Percentiles rank a stretch among this genome's conserved stretches.
Conservation (phyloP, 2,888 invertebrate genomes). For the Scaptomyza polygonia region DNA sequence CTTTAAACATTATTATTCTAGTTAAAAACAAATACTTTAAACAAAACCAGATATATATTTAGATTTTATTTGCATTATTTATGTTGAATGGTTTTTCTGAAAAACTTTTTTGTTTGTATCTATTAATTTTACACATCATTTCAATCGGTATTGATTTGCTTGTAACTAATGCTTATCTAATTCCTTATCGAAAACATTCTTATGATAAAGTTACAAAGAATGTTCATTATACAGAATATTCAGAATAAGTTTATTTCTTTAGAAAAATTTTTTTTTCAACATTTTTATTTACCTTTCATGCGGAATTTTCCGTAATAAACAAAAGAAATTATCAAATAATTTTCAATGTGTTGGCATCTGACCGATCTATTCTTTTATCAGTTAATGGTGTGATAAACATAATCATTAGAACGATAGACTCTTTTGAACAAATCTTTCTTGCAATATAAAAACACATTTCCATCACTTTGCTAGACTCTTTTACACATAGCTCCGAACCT, state of each 20-base stretch:
- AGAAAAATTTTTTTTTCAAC: neutral
- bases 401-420: neutral
- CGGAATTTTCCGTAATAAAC: neutral
- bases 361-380: neutral
- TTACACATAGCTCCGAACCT: no score
- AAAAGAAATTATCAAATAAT: neutral
- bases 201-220: neutral
- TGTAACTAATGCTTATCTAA: neutral
- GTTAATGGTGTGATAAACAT: neutral
- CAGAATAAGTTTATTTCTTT: neutral
- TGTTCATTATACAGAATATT: neutral
- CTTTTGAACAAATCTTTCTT: neutral
- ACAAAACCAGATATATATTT: no score
- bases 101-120: no score
- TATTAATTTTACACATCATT: no score
- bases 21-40: no score
- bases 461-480: no score
- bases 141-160: no score
- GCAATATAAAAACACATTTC: no score
- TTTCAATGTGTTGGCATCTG: neutral
- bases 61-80: no score
- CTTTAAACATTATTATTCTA: no score
- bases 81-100: no score
- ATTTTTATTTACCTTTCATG: neutral
- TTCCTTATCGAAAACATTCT: neutral